Evolutionary conservation across 1,140 invertebrate species (phyloP).

Genomic region (Nephila pilipes): DNA sequence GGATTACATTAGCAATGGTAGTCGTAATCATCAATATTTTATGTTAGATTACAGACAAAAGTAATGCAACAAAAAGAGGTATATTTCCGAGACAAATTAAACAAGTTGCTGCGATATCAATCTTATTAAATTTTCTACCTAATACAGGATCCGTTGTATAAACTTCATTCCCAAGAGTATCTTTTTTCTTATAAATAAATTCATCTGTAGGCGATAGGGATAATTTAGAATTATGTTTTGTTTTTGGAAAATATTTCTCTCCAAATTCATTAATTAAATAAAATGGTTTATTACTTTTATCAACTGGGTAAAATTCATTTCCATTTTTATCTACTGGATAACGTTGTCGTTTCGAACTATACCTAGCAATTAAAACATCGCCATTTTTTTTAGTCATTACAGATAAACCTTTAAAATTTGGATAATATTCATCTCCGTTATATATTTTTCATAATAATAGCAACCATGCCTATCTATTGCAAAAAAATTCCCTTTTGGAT

Average conservation of each 20-base stretch:
- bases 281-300: not conserved
- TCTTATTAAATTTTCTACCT: not conserved
- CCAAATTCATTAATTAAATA: not conserved
- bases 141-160: not conserved
- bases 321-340: not conserved
- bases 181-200: not conserved
- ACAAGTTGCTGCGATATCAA: not conserved
- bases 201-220: not conserved
- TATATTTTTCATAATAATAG: not conserved
- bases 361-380: not conserved
- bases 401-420: not conserved
- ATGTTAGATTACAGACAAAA: slow-evolving; percentile 16
- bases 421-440: not conserved
- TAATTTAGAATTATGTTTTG: not conserved
- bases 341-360: not conserved
- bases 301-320: not conserved
- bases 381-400: not conserved
- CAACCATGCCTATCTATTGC: not conserved
- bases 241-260: not conserved
- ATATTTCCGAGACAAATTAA: not conserved
- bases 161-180: not conserved
- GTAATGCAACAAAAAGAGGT: not conserved
- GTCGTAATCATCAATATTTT: slow-evolving; percentile 40
- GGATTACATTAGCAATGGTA: slow-evolving; percentile 49
- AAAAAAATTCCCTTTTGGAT: not conserved